Conservation (phyloP, 2,113 vertebrate species). For the Mellivora capensis region DNA sequence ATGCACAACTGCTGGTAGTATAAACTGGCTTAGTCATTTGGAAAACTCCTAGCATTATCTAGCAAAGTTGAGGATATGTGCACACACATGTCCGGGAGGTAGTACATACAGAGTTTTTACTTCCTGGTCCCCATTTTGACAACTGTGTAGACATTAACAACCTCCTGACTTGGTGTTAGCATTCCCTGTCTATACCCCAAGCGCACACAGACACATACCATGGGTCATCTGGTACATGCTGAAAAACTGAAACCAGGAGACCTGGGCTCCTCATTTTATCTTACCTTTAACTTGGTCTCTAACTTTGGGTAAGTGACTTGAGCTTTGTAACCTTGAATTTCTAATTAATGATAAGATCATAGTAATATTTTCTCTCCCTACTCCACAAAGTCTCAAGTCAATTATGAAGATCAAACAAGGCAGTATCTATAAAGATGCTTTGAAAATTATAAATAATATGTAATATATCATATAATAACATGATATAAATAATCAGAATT, state of each 20-base stretch:
- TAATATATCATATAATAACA: too few species aligned
- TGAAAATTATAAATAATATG: neutral
- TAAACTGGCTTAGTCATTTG: neutral
- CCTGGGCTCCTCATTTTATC: neutral
- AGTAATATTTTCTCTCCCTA: neutral
- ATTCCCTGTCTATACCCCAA: neutral
- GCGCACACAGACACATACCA: neutral
- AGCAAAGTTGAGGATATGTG: neutral
- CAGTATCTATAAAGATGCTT: neutral
- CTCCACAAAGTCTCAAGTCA: neutral
- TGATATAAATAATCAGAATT: neutral
- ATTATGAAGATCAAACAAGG: neutral
- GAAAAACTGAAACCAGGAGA: neutral
- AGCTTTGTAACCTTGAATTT: neutral
- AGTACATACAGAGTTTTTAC: neutral
- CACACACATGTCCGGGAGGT: fast-evolving
- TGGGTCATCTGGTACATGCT: neutral
- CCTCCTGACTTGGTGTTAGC: neutral
- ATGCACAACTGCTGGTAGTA: neutral
- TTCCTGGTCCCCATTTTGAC: neutral
- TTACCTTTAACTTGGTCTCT: neutral
- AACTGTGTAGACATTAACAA: neutral
- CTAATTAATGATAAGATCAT: neutral
- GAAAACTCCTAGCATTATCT: neutral
- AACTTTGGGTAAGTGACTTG: neutral